Evolutionary conservation across 2,888 invertebrate genomes (phyloP).

Genomic region (Unio pictorum): DNA sequence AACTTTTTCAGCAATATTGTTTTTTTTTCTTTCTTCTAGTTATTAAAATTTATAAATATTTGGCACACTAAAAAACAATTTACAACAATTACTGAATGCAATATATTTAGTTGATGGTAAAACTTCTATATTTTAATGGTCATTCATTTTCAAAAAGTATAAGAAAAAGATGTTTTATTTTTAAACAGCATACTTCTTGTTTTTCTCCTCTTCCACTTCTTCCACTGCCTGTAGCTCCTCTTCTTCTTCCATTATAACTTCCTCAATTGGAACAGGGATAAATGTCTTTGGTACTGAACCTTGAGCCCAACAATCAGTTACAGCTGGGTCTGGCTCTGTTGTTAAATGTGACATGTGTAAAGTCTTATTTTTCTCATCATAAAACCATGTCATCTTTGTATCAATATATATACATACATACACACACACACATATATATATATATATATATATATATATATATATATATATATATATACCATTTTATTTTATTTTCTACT

Average conservation of each 20-base stretch:
- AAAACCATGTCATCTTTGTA: background rate
- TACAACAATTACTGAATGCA: too few species aligned
- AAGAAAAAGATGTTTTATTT: too few species aligned
- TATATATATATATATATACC: too few species aligned
- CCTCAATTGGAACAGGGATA: conserved; percentile 41
- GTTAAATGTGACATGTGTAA: background rate
- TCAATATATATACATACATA: background rate
- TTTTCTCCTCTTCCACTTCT: conserved; percentile 23
- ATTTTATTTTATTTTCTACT: too few species aligned
- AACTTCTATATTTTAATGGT: too few species aligned
- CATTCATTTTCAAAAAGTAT: too few species aligned
- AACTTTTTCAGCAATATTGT: background rate
- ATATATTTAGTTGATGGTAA: too few species aligned
- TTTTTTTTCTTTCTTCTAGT: too few species aligned
- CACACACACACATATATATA: too few species aligned
- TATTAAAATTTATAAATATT: too few species aligned
- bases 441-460: too few species aligned
- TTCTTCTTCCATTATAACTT: conserved; percentile 43
- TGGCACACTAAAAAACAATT: too few species aligned
- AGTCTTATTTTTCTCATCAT: background rate
- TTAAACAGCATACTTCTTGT: conserved; percentile 2
- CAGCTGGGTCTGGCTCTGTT: conserved; percentile 69
- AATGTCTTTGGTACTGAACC: conserved; percentile 67
- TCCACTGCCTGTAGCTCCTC: conserved; percentile 29
- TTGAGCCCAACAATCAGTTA: conserved; percentile 71